These are phyloP conservation scores for Habrosyne pyritoides DNA, from an alignment of 2,888 invertebrate genomes.

Conservation along the genomic window DNA sequence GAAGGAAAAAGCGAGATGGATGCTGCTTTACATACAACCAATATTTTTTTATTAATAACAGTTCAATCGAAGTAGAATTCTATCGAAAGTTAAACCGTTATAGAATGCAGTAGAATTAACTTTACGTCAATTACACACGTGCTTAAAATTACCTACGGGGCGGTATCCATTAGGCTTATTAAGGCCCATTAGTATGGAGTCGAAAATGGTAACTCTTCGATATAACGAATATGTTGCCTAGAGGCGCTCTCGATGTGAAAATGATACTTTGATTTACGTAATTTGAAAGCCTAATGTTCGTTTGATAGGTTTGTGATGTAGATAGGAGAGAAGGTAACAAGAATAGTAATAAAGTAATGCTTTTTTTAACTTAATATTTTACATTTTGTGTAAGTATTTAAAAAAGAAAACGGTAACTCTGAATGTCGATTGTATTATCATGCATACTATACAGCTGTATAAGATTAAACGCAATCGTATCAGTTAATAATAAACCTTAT, in stretches of 20 bases:
- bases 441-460: no score
- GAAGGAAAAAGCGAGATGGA: no score
- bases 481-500: no score
- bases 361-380: no score
- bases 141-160: constrained; percentile 6
- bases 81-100: background rate
- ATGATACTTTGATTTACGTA: constrained; percentile 9
- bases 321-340: background rate
- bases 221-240: background rate
- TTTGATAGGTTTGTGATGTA: background rate
- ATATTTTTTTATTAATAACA: no score
- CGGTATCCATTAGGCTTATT: constrained; percentile 19
- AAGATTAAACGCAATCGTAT: no score
- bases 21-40: no score
- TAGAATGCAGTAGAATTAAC: background rate
- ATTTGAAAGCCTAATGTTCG: background rate
- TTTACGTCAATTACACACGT: constrained; percentile 6
- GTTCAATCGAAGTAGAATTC: background rate
- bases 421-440: no score
- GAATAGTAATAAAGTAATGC: no score
- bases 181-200: constrained; percentile 14
- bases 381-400: no score
- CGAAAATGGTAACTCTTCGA: constrained; percentile 8
- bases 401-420: no score
- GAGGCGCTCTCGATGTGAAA: constrained; percentile 6